Conservation (phyloP, 2,113 vertebrate species). For the Tachysurus fulvidraco region DNA sequence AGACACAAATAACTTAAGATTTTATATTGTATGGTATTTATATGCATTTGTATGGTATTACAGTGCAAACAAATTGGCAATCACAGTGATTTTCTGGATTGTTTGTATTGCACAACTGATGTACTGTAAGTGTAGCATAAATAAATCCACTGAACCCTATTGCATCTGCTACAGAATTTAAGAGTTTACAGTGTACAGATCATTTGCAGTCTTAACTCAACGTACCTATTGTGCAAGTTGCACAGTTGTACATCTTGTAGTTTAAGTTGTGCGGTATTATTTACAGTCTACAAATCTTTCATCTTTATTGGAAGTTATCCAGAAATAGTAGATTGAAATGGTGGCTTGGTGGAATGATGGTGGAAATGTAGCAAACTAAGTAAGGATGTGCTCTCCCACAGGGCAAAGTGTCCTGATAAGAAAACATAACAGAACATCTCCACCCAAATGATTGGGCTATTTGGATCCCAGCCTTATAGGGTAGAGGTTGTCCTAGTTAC, state of each 20-base stretch:
- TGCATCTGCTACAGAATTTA: not conserved
- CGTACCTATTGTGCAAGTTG: not conserved
- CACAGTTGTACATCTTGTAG: no score
- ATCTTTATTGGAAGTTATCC: not conserved
- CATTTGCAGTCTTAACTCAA: not conserved
- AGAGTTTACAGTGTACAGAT: not conserved
- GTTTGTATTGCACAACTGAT: not conserved
- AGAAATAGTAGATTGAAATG: not conserved
- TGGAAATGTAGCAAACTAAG: not conserved
- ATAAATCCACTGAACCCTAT: not conserved
- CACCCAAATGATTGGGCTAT: constrained; percentile 33
- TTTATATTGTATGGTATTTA: no score
- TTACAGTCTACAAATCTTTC: not conserved
- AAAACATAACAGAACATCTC: constrained; percentile 39
- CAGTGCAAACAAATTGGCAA: not conserved
- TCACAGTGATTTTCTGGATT: not conserved
- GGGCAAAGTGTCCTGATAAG: constrained; percentile 21
- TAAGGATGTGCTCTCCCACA: constrained; percentile 20
- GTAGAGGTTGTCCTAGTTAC: not conserved
- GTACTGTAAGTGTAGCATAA: not conserved
- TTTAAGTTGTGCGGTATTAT: not conserved
- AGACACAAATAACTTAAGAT: not conserved
- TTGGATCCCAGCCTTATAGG: constrained; percentile 14
- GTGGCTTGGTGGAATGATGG: not conserved
- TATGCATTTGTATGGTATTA: not conserved